Conservation (phyloP, 2,888 invertebrate species). For the Poecilus cupreus region DNA sequence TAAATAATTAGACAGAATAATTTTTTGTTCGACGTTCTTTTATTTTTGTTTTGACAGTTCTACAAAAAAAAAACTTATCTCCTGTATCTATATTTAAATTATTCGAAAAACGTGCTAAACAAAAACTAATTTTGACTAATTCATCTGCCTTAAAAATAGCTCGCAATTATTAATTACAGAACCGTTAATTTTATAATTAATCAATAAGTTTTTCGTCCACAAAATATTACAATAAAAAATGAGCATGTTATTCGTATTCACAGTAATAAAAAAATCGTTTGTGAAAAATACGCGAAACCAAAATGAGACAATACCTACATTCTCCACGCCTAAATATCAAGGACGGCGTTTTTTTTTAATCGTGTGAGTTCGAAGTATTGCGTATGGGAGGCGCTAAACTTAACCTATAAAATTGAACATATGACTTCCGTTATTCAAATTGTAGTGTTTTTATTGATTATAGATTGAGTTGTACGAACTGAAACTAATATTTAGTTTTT, state of each 20-base stretch:
- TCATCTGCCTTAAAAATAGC: neutral
- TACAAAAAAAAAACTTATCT: neutral
- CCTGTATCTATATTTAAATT: neutral
- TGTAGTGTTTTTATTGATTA: neutral
- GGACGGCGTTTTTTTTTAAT: slow-evolving; percentile 23
- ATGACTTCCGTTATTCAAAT: slow-evolving; percentile 25
- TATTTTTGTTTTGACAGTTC: neutral
- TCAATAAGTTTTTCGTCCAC: slow-evolving; percentile 6
- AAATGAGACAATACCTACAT: slow-evolving; percentile 44
- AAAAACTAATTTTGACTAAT: neutral
- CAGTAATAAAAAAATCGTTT: slow-evolving; percentile 21
- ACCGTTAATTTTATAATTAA: slow-evolving; percentile 30
- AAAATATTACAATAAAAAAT: neutral
- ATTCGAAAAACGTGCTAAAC: neutral
- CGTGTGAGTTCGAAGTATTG: neutral
- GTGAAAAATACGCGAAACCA: slow-evolving; percentile 25
- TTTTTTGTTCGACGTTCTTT: neutral
- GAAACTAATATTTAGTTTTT: neutral
- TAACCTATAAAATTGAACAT: slow-evolving; percentile 2
- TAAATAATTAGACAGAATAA: neutral
- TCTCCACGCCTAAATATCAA: slow-evolving; percentile 52
- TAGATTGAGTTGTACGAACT: neutral
- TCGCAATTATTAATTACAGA: neutral
- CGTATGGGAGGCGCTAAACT: neutral
- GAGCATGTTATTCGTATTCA: slow-evolving; percentile 22